Conservation (phyloP, 2,797 vertebrate genomes). For the Taeniopygia guttata region DNA sequence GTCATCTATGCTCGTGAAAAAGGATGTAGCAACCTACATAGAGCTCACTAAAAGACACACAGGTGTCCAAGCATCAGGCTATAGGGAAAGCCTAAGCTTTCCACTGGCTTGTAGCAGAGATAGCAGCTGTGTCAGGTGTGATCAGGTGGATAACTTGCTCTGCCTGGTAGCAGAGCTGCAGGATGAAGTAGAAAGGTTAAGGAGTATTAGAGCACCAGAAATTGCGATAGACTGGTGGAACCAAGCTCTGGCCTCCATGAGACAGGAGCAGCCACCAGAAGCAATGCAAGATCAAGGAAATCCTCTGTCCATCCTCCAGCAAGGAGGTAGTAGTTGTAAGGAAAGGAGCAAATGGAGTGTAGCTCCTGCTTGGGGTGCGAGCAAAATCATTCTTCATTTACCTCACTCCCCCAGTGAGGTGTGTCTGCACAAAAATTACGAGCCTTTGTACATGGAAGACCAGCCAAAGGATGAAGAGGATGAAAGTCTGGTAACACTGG, state of each 20-base stretch:
- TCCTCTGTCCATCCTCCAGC: not conserved
- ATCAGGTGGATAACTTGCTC: not conserved
- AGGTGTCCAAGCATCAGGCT: not conserved
- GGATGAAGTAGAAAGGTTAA: not conserved
- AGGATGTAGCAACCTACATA: not conserved
- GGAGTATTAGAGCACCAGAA: not conserved
- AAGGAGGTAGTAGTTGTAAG: not conserved
- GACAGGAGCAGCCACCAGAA: not conserved
- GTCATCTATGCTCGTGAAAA: not conserved
- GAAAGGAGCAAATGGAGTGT: not conserved
- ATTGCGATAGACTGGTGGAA: not conserved
- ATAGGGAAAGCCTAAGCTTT: not conserved
- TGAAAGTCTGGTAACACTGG: not conserved
- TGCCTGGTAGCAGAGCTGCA: not conserved
- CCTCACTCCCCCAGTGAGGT: not conserved
- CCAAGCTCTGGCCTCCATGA: not conserved
- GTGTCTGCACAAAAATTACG: not conserved
- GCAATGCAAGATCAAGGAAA: not conserved
- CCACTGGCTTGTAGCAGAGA: not conserved
- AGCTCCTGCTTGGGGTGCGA: not conserved
- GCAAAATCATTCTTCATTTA: not conserved
- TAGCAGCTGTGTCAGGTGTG: not conserved
- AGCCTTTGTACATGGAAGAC: not conserved
- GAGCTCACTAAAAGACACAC: not conserved
- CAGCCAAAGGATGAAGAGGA: not conserved